Conservation (phyloP, 2,797 vertebrate species). For the Jordanella pulchra region DNA sequence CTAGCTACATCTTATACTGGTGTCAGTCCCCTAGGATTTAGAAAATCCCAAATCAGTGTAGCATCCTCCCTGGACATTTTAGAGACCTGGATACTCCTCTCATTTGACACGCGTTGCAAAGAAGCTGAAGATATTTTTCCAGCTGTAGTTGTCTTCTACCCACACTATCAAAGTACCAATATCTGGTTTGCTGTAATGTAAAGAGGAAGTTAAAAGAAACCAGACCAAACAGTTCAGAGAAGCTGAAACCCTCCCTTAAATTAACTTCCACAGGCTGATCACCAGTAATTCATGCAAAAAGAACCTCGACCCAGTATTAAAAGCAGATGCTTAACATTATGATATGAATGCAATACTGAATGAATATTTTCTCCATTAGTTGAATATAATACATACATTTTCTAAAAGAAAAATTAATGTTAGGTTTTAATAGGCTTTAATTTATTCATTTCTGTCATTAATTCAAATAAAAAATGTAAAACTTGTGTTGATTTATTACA, state of each 20-base stretch:
- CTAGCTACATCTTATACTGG: not conserved
- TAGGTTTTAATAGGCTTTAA: not conserved
- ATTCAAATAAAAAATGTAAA: too few relatives aligned
- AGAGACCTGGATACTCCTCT: not conserved
- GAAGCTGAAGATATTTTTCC: not conserved
- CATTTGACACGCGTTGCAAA: not conserved
- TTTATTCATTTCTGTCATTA: too few relatives aligned
- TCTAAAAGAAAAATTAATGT: not conserved
- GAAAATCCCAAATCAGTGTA: not conserved
- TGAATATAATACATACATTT: not conserved
- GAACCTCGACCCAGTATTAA: not conserved
- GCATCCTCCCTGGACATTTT: not conserved
- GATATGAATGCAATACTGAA: not conserved
- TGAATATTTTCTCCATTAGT: not conserved
- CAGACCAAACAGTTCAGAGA: not conserved
- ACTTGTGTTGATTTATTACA: too few relatives aligned
- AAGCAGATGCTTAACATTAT: not conserved
- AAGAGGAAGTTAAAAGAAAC: not conserved
- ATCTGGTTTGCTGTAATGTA: not conserved
- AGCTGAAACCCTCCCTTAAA: not conserved
- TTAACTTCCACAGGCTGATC: not conserved
- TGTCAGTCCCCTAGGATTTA: not conserved
- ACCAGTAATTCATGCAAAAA: not conserved
- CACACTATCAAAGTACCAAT: not conserved
- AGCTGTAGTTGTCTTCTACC: not conserved